Base-by-base conservation (phyloP, 1,140 invertebrate genomes). In the Euura saliciscinereae region DNA sequence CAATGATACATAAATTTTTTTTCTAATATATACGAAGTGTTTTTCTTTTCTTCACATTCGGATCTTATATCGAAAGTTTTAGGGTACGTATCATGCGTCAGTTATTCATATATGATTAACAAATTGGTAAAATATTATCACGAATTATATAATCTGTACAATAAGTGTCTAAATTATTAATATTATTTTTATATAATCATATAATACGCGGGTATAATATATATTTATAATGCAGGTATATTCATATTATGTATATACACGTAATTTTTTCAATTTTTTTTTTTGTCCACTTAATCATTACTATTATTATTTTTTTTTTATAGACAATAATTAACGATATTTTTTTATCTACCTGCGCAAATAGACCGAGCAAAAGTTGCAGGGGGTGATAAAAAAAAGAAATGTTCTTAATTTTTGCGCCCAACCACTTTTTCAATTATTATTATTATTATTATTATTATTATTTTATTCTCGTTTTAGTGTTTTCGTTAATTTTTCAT, bases 1-100 rank as follows among this genome's bases (percentile, higher is more conserved):
- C 51, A 59, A 59, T 59, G 51, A 59, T 59, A 59, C 51, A 59
- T 59, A 59, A 1, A 59, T n/a, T 59, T 59, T 59, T 59, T 59
- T 59, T 59, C n/a, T 28, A 28, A 28, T 28, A 28, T 28, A 28
- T 28, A 28, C 1, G 28, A 28, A 28, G 28, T 28, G 28, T 59
- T 59, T 59, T 51, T 51, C 2, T 28, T 28, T 28, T 28, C 28
- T 28, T 28, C 28, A 28, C 28, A 28, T 28, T 28, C 28, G 28
- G 28, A 28, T 28, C 28, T 28, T 28, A 28, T 28, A 28, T 28
- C 28, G 28, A 59, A 6, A 51, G 11, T n/a, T 3, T n/a, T 6
- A 3, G 13, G 8, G 51, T 59, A 59, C 51, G 6, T 28, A 28
- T 28, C 28, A 11, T 59, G 51, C 51, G 51, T 5, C 10, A 59